Base-by-base conservation (phyloP, 2,888 invertebrate species). In the Sphaerophoria rueppellii region DNA sequence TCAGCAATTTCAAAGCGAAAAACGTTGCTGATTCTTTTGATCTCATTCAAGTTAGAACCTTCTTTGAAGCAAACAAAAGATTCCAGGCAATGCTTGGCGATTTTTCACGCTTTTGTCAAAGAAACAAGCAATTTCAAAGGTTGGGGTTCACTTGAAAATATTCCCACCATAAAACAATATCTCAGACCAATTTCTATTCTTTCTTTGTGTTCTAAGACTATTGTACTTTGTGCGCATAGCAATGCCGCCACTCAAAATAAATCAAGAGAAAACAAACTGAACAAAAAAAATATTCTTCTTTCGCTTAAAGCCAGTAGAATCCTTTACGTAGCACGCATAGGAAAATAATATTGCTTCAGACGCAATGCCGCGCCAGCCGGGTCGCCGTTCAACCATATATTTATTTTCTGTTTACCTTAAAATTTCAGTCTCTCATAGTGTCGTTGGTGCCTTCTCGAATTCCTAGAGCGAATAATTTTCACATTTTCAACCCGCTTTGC, bases 401-500 rank as follows among this genome's bases (percentile, higher is more conserved):
- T 11, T 52, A 16, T 52, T 11, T 50, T 7, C 16, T 46, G n/a
- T 58, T 58, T 65, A 67, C 67, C 40, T 67, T 40, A 60, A 50
- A 24, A 24, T 24, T 24, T 24, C 24, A 24, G 24, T 24, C 24
- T 24, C 24, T 24, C 24, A 24, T 24, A 24, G 24, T 24, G 32
- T 54, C 43, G 43, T 43, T 7, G 40, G 40, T 43, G 12, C 12
- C 4, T 9, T 9, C 52, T 48, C 40, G 69, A 71, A 43, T 76
- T 50, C 76, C 9, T 65, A 48, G 77, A 77, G 77, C 81, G 77
- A 77, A 72, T 72, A 77, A 81, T 77, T 72, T 77, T 76, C 58
- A 76, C 61, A 71, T 81, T 76, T 76, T 65, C n/a, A 43, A 54
- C 58, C 35, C 40, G 75, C 61, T 69, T 57, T 24, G 24, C 24